These are phyloP conservation scores for Anastatus disparis DNA, from an alignment of 1,140 invertebrate genomes.

Conservation along the genomic window DNA sequence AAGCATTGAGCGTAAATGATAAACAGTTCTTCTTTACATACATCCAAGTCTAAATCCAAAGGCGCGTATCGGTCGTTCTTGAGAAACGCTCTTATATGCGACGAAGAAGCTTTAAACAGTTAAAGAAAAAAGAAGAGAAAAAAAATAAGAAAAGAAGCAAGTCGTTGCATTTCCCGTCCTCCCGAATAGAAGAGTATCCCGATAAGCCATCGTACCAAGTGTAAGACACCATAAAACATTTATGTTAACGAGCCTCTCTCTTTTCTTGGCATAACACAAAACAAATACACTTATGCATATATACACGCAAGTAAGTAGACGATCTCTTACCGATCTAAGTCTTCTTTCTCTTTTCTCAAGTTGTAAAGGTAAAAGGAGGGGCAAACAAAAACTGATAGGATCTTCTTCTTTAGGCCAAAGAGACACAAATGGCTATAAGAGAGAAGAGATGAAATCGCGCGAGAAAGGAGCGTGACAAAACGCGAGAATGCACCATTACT, in stretches of 20 bases:
- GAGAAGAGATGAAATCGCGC: conserved; percentile 12
- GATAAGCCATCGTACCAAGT: conserved; percentile 28
- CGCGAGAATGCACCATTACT: conserved; percentile 4
- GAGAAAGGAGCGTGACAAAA: conserved; percentile 29
- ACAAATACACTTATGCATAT: conserved; percentile 10
- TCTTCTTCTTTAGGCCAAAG: neutral
- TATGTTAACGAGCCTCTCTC: conserved; percentile 26
- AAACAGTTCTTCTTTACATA: conserved; percentile 21
- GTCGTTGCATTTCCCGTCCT: conserved; percentile 16
- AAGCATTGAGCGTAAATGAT: conserved; percentile 19
- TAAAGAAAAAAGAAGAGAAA: neutral
- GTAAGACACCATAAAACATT: conserved; percentile 34
- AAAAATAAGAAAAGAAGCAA: neutral
- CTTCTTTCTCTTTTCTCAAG: no score
- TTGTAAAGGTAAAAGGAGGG: no score
- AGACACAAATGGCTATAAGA: conserved; percentile 10
- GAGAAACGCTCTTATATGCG: no score
- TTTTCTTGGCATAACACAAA: neutral
- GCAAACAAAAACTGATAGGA: no score
- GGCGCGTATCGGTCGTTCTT: neutral
- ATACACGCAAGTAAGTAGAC: neutral
- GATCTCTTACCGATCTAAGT: conserved; percentile 26
- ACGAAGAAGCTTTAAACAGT: no score
- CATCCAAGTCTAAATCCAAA: neutral
- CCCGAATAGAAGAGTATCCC: conserved; percentile 21